Evolutionary conservation across 2,113 vertebrate species (phyloP).

Genomic region (Aspiorhynchus laticeps): DNA sequence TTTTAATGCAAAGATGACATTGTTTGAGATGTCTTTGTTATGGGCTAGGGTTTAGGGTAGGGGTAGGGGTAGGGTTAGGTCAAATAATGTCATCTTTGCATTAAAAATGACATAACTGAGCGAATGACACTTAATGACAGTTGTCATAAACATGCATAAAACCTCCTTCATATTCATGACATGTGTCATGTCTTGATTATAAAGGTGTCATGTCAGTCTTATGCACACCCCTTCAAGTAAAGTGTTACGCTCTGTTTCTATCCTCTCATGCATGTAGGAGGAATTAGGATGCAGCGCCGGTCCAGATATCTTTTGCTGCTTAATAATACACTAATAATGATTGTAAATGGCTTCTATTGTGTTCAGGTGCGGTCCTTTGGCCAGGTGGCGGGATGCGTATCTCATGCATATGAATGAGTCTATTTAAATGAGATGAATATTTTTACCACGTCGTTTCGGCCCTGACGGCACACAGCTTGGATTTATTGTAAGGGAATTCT

Average conservation of each 20-base stretch:
- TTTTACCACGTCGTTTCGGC: neutral
- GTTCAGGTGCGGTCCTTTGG: constrained; percentile 25
- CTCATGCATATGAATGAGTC: constrained; percentile 36
- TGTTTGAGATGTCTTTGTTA: too few species aligned
- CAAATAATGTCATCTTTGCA: too few species aligned
- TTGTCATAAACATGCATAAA: too few species aligned
- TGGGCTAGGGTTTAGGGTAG: too few species aligned
- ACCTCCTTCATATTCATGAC: too few species aligned
- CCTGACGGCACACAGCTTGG: neutral
- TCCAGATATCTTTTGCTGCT: neutral
- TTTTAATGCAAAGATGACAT: too few species aligned
- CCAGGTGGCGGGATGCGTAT: constrained; percentile 25
- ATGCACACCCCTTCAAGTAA: too few species aligned
- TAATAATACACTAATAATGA: constrained; percentile 41
- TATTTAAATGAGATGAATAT: constrained; percentile 32
- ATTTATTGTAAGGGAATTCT: neutral
- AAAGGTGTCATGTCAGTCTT: too few species aligned
- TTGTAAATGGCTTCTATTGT: constrained; percentile 6
- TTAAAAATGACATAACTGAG: too few species aligned
- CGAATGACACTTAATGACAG: too few species aligned
- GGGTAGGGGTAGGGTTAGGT: too few species aligned
- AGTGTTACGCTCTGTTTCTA: neutral
- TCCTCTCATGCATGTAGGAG: neutral
- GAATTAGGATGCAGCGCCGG: neutral
- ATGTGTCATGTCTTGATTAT: too few species aligned